Evolutionary conservation across 2,888 invertebrate genomes (phyloP).

Genomic region (Morpho achilles): DNA sequence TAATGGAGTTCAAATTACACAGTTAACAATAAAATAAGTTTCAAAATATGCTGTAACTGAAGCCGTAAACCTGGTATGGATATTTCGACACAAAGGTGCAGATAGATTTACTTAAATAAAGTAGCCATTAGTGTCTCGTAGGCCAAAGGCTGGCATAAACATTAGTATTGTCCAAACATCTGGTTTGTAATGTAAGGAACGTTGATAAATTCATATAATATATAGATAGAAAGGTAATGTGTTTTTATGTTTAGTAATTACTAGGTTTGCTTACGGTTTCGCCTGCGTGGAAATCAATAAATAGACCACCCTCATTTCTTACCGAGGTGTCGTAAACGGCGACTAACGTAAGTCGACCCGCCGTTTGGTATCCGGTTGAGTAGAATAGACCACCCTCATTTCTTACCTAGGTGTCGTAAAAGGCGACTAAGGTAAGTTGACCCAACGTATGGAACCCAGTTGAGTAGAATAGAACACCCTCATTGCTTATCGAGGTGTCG

Average conservation of each 20-base stretch:
- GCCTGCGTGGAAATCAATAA: no score
- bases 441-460: no score
- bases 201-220: conserved; percentile 18
- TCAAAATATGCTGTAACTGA: conserved; percentile 24
- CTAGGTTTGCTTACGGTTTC: no score
- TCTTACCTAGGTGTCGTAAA: no score
- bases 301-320: no score
- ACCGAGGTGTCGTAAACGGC: no score
- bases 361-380: no score
- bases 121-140: conserved; percentile 28
- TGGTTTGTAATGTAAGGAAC: conserved; percentile 12
- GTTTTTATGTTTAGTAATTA: background rate
- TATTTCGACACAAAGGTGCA: conserved; percentile 30
- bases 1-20: conserved; percentile 26
- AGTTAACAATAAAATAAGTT: conserved; percentile 25
- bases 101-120: conserved; percentile 30
- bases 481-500: no score
- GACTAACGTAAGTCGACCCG: no score
- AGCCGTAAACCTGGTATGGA: conserved; percentile 24
- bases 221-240: background rate
- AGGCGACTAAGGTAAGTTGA: no score
- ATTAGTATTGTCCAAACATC: conserved; percentile 23
- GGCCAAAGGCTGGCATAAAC: conserved; percentile 23
- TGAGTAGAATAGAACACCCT: no score
- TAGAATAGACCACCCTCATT: no score